Base-by-base conservation (phyloP, 2,113 vertebrate genomes). In the Stegastes partitus region DNA sequence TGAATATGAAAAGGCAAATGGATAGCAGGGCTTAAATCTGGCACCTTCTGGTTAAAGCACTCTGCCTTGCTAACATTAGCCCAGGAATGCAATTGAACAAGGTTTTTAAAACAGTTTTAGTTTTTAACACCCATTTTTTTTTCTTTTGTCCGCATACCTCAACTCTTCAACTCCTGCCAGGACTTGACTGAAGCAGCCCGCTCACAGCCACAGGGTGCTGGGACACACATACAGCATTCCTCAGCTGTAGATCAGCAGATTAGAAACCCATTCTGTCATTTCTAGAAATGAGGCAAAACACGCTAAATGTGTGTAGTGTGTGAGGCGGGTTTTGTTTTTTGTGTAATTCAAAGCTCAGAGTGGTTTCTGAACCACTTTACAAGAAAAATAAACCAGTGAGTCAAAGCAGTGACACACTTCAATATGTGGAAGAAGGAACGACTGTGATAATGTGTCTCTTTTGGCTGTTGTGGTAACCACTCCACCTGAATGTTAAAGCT, bases 151-250 rank as follows among this genome's bases (percentile, higher is more conserved):
- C 47, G 55, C 80, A 87, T 78, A 85, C 83, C 81, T 2, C 12
- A 0, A 12, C 50, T 66, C 42, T 61, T 31, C 70, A 75, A 5
- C 73, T 90, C 94, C 83, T 92, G 93, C 87, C 74, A 55, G 77
- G 82, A 94, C 93, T 68, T 86, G 93, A 92, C 65, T 63, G 19
- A 76, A 77, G 73, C 58, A 83, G 3, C 68, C 45, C 74, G 67
- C 82, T 66, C 74, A 39, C 55, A 83, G 37, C 49, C 80, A 71
- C 68, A 65, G 62, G 64, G 39, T 70, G 87, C 65, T 45, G 51
- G 64, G 54, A 82, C 44, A 79, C 71, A 68, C 67, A 68, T 61
- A 80, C 71, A 28, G 44, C 86, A 82, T 89, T 87, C 87, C 87
- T 74, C 74, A 69, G 68, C 72, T 74, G 44, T 7, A 71, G 57